phyloP scores from a whole-genome alignment of 2,888 invertebrate species.

The Drosophila buzzatii region DNA sequence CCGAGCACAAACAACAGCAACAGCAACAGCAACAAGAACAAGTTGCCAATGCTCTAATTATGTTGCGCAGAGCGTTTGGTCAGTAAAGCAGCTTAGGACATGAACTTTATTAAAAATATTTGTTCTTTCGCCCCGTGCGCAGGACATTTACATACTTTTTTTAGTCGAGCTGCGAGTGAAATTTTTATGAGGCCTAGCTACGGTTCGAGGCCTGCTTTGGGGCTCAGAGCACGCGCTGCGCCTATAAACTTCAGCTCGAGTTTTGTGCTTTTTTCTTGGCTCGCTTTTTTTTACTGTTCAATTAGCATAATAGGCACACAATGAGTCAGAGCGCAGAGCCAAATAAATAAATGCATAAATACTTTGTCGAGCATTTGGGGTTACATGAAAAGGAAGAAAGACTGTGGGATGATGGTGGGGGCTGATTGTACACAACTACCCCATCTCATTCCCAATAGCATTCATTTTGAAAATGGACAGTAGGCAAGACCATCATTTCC shows the following conservation, averaged over 20 bases:
- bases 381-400: neutral
- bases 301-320: constrained; percentile 82
- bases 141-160: constrained; percentile 70
- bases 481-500: constrained; percentile 77
- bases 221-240: constrained; percentile 69
- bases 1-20: neutral
- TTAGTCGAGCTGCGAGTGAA: constrained; percentile 54
- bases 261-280: constrained; percentile 14
- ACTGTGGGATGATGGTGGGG: too few relatives aligned
- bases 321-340: constrained; percentile 57
- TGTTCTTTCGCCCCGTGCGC: constrained; percentile 52
- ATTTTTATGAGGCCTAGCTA: constrained; percentile 65
- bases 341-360: constrained; percentile 81
- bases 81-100: constrained; percentile 73
- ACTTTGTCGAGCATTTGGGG: constrained; percentile 36
- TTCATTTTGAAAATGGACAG: constrained; percentile 74
- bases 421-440: neutral
- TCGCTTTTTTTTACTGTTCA: constrained; percentile 76
- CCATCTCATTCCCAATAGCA: constrained; percentile 10
- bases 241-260: constrained; percentile 68
- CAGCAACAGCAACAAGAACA: constrained; percentile 3
- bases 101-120: constrained; percentile 81
- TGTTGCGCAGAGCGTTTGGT: constrained; percentile 62
- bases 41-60: constrained; percentile 68
- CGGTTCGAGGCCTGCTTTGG: constrained; percentile 49